Evolutionary conservation across 2,888 invertebrate genomes (phyloP).

Genomic region (Apotomis turbidana): DNA sequence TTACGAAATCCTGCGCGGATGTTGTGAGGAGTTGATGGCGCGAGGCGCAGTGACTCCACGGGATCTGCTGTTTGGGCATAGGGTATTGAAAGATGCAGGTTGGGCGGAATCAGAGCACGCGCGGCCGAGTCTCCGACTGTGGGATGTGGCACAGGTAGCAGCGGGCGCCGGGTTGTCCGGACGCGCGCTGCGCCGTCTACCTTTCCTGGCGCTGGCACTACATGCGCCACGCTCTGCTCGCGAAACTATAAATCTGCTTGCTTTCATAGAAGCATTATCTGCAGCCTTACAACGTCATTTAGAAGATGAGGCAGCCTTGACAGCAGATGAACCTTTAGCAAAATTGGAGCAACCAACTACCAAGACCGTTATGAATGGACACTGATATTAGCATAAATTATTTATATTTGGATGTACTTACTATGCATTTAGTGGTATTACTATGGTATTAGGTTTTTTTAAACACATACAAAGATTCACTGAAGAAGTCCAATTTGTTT

Average conservation of each 20-base stretch:
- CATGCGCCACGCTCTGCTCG: conserved; percentile 55
- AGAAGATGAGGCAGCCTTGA: conserved; percentile 55
- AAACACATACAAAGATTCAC: too few relatives aligned
- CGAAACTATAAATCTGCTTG: conserved; percentile 43
- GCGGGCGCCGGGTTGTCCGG: conserved; percentile 88
- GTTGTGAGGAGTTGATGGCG: conserved; percentile 91
- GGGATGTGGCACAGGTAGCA: conserved; percentile 57
- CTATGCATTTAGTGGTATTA: too few relatives aligned
- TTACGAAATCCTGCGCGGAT: conserved; percentile 91
- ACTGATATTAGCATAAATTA: background rate
- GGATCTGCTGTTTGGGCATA: conserved; percentile 62
- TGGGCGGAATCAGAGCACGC: conserved; percentile 61
- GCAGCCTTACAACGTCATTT: conserved; percentile 58
- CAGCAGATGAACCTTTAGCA: conserved; percentile 28
- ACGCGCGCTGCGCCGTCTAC: conserved; percentile 92
- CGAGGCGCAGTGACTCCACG: conserved; percentile 80
- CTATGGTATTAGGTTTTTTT: too few relatives aligned
- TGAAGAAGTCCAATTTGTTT: too few relatives aligned
- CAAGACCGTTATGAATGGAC: conserved; percentile 30
- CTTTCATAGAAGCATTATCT: conserved; percentile 57
- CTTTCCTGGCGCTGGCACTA: conserved; percentile 91
- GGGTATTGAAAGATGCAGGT: conserved; percentile 62
- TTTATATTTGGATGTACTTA: background rate
- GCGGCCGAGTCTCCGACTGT: conserved; percentile 59
- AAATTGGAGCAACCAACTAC: background rate